A percentile compares a stretch with the other conserved stretches of the same genome.
phyloP scores from a whole-genome alignment of 2,888 invertebrate genomes.

The Belgica antarctica region DNA sequence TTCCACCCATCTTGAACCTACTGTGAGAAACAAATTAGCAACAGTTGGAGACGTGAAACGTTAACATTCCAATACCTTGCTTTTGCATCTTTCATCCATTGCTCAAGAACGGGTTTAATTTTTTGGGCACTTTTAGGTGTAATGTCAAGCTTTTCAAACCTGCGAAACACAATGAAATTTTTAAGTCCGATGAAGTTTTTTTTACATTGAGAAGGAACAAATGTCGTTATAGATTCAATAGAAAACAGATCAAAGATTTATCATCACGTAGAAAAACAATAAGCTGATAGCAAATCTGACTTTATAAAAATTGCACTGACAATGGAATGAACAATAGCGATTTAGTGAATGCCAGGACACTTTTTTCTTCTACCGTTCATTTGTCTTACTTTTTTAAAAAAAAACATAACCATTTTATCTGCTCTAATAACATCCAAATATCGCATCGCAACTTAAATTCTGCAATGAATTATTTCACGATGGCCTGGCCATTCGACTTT shows the following conservation, averaged over 20 bases:
- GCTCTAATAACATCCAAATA: too few relatives aligned
- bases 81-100: conserved; percentile 99
- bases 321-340: too few relatives aligned
- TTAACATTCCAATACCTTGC: conserved; percentile 70
- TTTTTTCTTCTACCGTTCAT: neutral
- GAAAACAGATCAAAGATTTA: conserved; percentile 29
- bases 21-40: conserved; percentile 35
- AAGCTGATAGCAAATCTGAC: neutral
- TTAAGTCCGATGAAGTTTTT: too few relatives aligned
- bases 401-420: too few relatives aligned
- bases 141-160: conserved; percentile 99
- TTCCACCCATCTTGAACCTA: conserved; percentile 85
- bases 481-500: conserved; percentile 77
- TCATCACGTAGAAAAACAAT: too few relatives aligned
- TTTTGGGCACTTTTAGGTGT: conserved; percentile 99
- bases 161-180: too few relatives aligned
- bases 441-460: neutral
- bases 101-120: conserved; percentile 96
- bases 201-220: neutral
- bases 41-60: neutral
- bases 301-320: neutral
- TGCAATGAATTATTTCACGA: conserved; percentile 11
- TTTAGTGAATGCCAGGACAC: conserved; percentile 40
- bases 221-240: neutral
- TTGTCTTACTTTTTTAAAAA: too few relatives aligned